phyloP scores from a whole-genome alignment of 2,113 vertebrate species.

The Micronycteris hirsuta region DNA sequence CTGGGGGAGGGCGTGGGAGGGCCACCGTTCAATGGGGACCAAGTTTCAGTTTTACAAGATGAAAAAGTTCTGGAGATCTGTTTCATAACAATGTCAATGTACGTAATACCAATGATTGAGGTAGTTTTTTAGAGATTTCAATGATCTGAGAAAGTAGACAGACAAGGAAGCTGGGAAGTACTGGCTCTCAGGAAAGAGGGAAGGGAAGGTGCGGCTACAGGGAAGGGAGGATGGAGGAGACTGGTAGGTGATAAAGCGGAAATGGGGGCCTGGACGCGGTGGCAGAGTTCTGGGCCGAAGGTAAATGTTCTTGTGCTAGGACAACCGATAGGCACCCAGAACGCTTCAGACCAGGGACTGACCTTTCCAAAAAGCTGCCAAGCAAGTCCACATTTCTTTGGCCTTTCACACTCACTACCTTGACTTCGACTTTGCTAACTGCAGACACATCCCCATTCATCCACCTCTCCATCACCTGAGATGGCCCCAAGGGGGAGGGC shows the following conservation, averaged over 20 bases:
- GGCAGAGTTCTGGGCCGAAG: neutral
- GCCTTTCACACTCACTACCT: neutral
- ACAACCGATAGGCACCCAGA: neutral
- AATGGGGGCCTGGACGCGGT: neutral
- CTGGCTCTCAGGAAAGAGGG: neutral
- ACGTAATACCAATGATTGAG: neutral
- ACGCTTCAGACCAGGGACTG: neutral
- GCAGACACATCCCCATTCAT: neutral
- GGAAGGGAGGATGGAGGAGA: neutral
- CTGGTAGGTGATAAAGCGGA: fast-evolving
- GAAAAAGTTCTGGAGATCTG: neutral
- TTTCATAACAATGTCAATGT: neutral
- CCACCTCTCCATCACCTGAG: neutral
- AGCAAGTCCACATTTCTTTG: neutral
- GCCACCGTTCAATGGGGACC: neutral
- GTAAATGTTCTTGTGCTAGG: neutral
- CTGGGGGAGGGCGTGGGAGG: neutral
- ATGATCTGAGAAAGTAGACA: neutral
- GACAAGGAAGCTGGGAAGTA: neutral
- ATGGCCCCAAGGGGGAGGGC: neutral
- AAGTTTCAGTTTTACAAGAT: neutral
- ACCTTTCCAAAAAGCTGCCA: neutral
- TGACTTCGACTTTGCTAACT: neutral
- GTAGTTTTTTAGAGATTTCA: neutral
- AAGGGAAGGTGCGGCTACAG: neutral